Base-by-base conservation (phyloP, 1,140 invertebrate genomes). In the Aphelenchoides fujianensis region DNA sequence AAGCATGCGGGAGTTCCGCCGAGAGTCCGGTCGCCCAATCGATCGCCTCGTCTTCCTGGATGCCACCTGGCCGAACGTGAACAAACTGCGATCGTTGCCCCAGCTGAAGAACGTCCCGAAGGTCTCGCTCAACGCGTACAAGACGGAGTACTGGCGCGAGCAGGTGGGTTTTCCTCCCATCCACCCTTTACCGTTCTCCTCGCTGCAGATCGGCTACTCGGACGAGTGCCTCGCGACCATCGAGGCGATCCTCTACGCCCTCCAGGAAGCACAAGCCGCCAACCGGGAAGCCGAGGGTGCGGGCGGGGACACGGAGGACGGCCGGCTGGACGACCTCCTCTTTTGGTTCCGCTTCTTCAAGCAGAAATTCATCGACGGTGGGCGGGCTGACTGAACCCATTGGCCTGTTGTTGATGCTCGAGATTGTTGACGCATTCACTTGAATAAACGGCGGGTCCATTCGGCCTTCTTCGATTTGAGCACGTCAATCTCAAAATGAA, bases 221-320 rank as follows among this genome's bases (percentile, higher is more conserved):
- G 57, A 75, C 3, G 74, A 75, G 30, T 72, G 69, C 67, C 71
- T 83, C 52, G 81, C 81, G 23, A 83, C 81, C 34, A 83, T 83
- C 3, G 81, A 83, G 74, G 81, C 81, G 7, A 84, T 83, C 37
- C 83, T 81, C 32, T 83, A 83, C 59, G 83, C 81, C 1, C 32
- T 80, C 32, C 34, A 69, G 48, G 81, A 83, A 68, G 68, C 71
- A 61, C 59, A 79, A 27, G 62, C 72, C 52, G 36, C 19, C 59
- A 59, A 27, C 30, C 19, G 53, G 30, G 2, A 1, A 5, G 31
- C 63, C 36, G 31, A 16, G 31, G 70, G 69, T 68, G 37, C 23
- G 0, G 28, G 30, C 12, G 27, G 28, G 30, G 72, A 67, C 9
- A 37, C 48, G n/a, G 19, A 68, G 3, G 30, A 59, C 2, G 71